Conservation (phyloP, 2,797 vertebrate genomes). For the Sparus aurata region DNA sequence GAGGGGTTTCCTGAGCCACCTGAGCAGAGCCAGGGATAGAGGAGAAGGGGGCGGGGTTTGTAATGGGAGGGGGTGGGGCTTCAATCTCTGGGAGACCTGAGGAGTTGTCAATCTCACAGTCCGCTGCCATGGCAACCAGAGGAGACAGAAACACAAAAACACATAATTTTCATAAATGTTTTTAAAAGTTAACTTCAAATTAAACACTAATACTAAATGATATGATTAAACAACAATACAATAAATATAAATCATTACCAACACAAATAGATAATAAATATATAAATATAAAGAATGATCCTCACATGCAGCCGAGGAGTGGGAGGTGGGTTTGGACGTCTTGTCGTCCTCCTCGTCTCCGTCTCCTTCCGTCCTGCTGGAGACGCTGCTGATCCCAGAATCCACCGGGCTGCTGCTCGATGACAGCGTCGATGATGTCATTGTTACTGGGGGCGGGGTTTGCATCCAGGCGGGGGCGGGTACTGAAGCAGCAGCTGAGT, state of each 20-base stretch:
- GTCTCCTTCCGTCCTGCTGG: conserved; percentile 82
- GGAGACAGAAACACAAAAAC: not conserved
- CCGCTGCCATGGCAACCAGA: conserved; percentile 79
- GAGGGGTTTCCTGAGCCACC: not conserved
- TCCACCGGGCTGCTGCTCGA: conserved; percentile 71
- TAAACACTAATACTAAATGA: not conserved
- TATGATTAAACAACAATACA: not conserved
- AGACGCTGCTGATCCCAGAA: conserved; percentile 80
- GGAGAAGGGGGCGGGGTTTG: not conserved
- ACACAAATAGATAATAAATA: not conserved
- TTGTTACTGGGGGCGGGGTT: not conserved
- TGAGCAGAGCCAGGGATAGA: conserved; percentile 9
- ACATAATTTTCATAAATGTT: too few species aligned
- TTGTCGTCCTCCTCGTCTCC: conserved; percentile 82
- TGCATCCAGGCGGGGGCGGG: conserved; percentile 8
- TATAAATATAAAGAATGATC: not conserved
- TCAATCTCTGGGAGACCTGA: conserved; percentile 83
- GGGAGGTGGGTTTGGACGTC: conserved; percentile 78
- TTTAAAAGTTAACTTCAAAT: not conserved
- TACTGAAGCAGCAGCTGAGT: not conserved
- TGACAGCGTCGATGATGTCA: not conserved
- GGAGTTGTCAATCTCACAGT: conserved; percentile 88
- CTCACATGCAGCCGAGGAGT: conserved; percentile 88
- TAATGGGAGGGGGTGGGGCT: conserved; percentile 48
- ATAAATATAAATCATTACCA: too few species aligned